Evolutionary conservation across 37 sponge, comb jelly and placozoan genomes (phyloP), one percentile per base, ranked within the genome.

Genomic region (Diacarnus erythraeanus): DNA sequence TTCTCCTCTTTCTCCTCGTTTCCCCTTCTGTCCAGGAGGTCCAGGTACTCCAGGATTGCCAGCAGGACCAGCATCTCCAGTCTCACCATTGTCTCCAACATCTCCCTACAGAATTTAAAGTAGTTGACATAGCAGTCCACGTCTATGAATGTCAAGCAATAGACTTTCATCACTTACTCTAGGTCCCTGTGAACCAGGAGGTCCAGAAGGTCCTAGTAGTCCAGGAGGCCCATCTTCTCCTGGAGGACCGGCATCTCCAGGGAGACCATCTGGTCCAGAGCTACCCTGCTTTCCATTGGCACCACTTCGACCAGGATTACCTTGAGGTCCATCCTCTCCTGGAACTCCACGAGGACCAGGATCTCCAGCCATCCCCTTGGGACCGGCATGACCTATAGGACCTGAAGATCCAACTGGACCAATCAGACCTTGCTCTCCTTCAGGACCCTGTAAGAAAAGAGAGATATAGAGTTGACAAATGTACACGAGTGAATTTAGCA

Each of bases 381-480:
- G 40, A 8, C 92, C 92, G 54, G 72, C 34, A 29, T 71, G 76
- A 26, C 94, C 94, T 0, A n/a, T 30, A 59, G 80, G 47, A 30
- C 94, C 94, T 27, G 71, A 31, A 9, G 79, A 77, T 51, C 94
- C 94, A 23, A 42, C 58, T 1, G 77, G 74, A 56, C 94, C 94
- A n/a, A 69, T 47, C 18, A 75, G 61, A 3, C 94, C 94, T 34
- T 64, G 76, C 42, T 86, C 86, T 77, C 94, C 94, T 43, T 75
- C 83, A 29, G 74, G 64, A 44, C 94, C 94, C 80, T 87, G 69
- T n/a, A n/a, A n/a, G n/a, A n/a, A n/a, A n/a, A n/a, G n/a, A n/a
- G n/a, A n/a, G n/a, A n/a, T n/a, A n/a, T n/a, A n/a, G n/a, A n/a
- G n/a, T n/a, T n/a, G n/a, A n/a, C n/a, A n/a, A n/a, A n/a, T n/a